Evolutionary conservation across 2,797 vertebrate species (phyloP).

Genomic region (Adelosebastes latens): DNA sequence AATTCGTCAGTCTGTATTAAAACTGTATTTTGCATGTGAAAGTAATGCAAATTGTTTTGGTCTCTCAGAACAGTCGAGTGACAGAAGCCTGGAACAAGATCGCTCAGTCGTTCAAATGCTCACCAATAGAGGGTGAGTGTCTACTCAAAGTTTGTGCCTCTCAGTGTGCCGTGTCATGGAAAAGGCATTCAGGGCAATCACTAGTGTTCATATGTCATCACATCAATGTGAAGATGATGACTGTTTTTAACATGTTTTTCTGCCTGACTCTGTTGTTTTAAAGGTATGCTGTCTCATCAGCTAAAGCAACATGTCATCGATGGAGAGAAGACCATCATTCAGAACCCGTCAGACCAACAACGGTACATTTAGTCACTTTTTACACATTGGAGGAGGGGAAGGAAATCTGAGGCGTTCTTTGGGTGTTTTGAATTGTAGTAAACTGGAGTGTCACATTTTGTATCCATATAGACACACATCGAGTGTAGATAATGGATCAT

Average conservation of each 20-base stretch:
- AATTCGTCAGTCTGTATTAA: neutral
- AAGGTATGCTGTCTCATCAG: slow-evolving; percentile 97
- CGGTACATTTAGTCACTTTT: slow-evolving; percentile 76
- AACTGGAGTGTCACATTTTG: neutral
- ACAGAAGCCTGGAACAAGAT: slow-evolving; percentile 99
- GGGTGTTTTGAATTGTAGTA: neutral
- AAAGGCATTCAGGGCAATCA: neutral
- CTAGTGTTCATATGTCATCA: neutral
- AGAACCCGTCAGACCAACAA: slow-evolving; percentile 97
- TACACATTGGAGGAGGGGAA: neutral
- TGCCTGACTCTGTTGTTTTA: neutral
- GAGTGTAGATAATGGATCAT: neutral
- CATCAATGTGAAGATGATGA: neutral
- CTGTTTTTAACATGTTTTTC: neutral
- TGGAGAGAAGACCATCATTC: slow-evolving; percentile 97
- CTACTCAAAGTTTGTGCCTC: neutral
- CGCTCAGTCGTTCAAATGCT: slow-evolving; percentile 94
- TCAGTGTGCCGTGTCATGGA: neutral
- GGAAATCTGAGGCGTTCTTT: neutral
- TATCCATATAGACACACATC: neutral
- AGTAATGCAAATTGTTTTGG: neutral
- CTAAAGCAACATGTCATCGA: slow-evolving; percentile 97
- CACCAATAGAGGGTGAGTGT: slow-evolving; percentile 92
- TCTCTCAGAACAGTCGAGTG: slow-evolving; percentile 92
- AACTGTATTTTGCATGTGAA: neutral